Conservation (phyloP, 2,113 vertebrate species). For the Carollia perspicillata region DNA sequence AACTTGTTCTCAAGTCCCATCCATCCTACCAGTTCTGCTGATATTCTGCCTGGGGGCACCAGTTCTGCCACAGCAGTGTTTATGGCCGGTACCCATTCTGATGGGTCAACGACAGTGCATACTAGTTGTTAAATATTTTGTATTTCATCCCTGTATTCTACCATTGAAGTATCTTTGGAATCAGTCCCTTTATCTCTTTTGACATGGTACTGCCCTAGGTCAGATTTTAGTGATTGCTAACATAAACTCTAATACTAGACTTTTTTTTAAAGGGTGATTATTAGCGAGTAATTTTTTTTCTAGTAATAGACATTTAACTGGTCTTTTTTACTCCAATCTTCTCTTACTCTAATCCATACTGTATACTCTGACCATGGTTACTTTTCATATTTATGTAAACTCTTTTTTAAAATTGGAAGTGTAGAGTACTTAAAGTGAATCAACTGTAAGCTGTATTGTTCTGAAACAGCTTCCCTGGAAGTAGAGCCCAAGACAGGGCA, state of each 20-base stretch:
- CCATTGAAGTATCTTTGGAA: not conserved
- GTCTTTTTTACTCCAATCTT: not conserved
- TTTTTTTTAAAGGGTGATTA: not conserved
- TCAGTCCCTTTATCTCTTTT: not conserved
- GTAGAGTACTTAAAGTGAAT: not conserved
- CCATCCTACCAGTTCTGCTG: not conserved
- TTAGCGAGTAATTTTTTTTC: not conserved
- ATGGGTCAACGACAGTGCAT: no score
- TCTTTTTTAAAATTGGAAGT: not conserved
- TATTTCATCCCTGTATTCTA: not conserved
- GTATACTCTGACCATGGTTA: not conserved
- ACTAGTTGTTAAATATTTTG: not conserved
- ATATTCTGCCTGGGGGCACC: not conserved
- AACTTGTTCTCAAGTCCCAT: not conserved
- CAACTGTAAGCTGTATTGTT: not conserved
- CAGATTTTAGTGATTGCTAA: constrained; percentile 13
- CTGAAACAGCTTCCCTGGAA: not conserved
- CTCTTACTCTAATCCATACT: not conserved
- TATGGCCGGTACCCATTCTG: not conserved
- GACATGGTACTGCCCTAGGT: not conserved
- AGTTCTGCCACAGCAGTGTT: not conserved
- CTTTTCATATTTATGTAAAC: not conserved
- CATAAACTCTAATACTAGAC: not conserved
- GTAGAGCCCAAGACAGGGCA: not conserved
- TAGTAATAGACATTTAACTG: not conserved